A percentile compares a stretch with the other conserved stretches of the same genome.
These are phyloP conservation scores for Melinaea marsaeus DNA, from an alignment of 2,888 invertebrate genomes.

Conservation along the genomic window DNA sequence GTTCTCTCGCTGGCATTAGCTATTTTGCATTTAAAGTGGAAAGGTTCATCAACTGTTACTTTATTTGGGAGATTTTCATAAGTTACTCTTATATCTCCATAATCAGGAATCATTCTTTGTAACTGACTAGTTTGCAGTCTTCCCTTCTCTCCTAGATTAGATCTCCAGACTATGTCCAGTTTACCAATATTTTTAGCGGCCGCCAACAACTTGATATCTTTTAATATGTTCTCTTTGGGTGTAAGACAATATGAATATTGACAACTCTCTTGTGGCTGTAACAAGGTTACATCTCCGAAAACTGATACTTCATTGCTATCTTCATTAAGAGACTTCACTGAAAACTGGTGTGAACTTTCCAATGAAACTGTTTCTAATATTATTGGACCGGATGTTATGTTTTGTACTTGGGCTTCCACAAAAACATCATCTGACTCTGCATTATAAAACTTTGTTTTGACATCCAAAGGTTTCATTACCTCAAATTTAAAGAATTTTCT, in stretches of 20 bases:
- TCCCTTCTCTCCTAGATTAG: slow-evolving; percentile 97
- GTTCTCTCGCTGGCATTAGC: slow-evolving; percentile 86
- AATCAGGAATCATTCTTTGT: slow-evolving; percentile 94
- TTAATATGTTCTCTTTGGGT: slow-evolving; percentile 85
- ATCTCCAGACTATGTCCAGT: slow-evolving; percentile 98
- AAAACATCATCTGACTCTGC: slow-evolving; percentile 89
- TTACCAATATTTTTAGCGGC: slow-evolving; percentile 95
- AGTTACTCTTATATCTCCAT: slow-evolving; percentile 92
- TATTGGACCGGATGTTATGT: slow-evolving; percentile 94
- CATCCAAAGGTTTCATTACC: slow-evolving; percentile 98
- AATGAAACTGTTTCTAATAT: slow-evolving; percentile 95
- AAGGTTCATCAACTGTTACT: slow-evolving; percentile 88
- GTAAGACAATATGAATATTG: slow-evolving; percentile 96
- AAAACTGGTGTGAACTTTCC: slow-evolving; percentile 94
- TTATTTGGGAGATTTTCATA: slow-evolving; percentile 91
- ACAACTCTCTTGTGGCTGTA: slow-evolving; percentile 93
- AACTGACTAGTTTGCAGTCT: slow-evolving; percentile 96
- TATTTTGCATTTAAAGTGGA: slow-evolving; percentile 85
- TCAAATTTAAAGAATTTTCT: slow-evolving; percentile 99
- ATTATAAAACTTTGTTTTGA: slow-evolving; percentile 98
- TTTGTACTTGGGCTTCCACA: slow-evolving; percentile 88
- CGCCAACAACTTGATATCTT: slow-evolving; percentile 87
- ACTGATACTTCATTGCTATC: slow-evolving; percentile 82
- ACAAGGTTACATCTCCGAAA: slow-evolving; percentile 86
- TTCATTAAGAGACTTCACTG: slow-evolving; percentile 86